Evolutionary conservation across 1,140 invertebrate genomes (phyloP), one percentile per base, ranked within the genome.

Genomic region (Chironomus tepperi): DNA sequence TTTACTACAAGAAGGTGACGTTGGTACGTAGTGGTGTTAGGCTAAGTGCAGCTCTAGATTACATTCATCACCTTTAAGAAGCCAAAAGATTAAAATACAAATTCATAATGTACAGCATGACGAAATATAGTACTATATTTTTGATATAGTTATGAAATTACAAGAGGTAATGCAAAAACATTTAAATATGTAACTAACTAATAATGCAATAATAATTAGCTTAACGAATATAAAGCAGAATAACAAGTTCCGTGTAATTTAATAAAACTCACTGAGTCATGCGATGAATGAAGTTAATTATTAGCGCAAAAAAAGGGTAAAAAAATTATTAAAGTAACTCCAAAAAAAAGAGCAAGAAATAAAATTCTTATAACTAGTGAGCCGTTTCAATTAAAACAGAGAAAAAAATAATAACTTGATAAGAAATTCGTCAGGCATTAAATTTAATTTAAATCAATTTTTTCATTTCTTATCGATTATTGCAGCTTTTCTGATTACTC

Each of bases 181-280:
- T 34, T 34, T 34, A 34, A 34, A n/a, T n/a, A n/a, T n/a, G 24
- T 34, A 34, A 34, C 24, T 34, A 2, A 34, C 24, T 34, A 57
- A n/a, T 57, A 57, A 57, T 57, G 47, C 47, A 12, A n/a, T 57
- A 57, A 57, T 57, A 57, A 57, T 57, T 57, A 57, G 47, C 12
- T 57, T 57, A 57, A n/a, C 47, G n/a, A 57, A 57, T 57, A n/a
- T 57, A n/a, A n/a, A 12, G 47, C 15, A 12, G 47, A 57, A 15
- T 5, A 34, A n/a, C 12, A n/a, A 57, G 10, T 57, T 57, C 5
- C 47, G 3, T 57, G 47, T 57, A 57, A 57, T 57, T 57, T 57
- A 57, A 57, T 57, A 47, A 47, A 57, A 57, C n/a, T 57, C 47
- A 57, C n/a, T 57, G 47, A 57, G 47, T 57, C 47, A 57, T 57